These are phyloP conservation scores for Seira ritae DNA, from an alignment of 2,888 invertebrate species.

Conservation along the genomic window DNA sequence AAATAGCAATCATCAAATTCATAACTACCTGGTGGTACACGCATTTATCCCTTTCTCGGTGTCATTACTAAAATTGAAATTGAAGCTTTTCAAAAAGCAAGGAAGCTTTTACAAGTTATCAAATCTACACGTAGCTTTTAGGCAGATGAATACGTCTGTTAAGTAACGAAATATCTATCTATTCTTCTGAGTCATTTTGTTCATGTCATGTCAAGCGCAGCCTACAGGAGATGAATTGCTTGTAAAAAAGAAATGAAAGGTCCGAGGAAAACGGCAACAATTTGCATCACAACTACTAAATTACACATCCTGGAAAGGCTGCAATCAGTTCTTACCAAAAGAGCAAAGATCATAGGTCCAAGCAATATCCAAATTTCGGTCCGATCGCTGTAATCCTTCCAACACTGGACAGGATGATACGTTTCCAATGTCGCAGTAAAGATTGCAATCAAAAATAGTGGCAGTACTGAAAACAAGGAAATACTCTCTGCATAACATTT, in stretches of 20 bases:
- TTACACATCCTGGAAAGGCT: too few species aligned
- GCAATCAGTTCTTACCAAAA: slow-evolving; percentile 75
- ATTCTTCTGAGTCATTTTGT: neutral
- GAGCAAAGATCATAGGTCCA: slow-evolving; percentile 75
- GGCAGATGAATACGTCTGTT: neutral
- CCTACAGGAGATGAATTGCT: neutral
- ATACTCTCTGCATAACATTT: too few species aligned
- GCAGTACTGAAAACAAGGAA: slow-evolving; percentile 76
- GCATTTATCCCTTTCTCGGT: too few species aligned
- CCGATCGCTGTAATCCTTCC: slow-evolving; percentile 74
- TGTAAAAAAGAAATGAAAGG: neutral
- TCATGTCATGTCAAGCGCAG: neutral
- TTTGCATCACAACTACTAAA: too few species aligned
- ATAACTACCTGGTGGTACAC: too few species aligned
- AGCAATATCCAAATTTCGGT: slow-evolving; percentile 75
- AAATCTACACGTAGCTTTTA: too few species aligned
- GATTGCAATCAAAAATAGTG: slow-evolving; percentile 76
- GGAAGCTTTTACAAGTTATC: too few species aligned
- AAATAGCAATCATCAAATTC: too few species aligned
- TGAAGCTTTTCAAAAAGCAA: too few species aligned
- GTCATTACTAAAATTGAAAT: too few species aligned
- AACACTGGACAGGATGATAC: slow-evolving; percentile 73
- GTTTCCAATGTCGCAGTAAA: slow-evolving; percentile 76
- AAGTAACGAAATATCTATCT: neutral
- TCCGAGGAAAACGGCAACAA: neutral